phyloP scores from a whole-genome alignment of 1,140 invertebrate species.

The Drosophila lini region DNA sequence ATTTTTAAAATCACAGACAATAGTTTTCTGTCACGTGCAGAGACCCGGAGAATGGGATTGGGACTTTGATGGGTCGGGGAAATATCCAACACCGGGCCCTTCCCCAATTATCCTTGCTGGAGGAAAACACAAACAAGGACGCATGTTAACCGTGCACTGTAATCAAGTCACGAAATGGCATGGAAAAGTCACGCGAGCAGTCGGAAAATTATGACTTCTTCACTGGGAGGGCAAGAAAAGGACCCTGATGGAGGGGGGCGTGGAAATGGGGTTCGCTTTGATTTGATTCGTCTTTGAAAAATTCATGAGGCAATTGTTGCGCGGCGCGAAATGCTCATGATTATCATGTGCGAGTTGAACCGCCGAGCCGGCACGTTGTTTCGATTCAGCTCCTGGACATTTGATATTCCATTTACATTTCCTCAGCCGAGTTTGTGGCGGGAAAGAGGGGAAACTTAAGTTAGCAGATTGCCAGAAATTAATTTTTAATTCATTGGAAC shows the following conservation, averaged over 20 bases:
- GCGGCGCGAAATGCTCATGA: constrained; percentile 58
- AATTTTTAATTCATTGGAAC: constrained; percentile 33
- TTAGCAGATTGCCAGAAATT: constrained; percentile 5
- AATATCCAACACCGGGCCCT: background rate
- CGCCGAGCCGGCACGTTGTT: constrained; percentile 31
- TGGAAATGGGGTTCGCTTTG: constrained; percentile 49
- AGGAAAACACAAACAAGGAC: constrained; percentile 45
- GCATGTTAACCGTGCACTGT: constrained; percentile 56
- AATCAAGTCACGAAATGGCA: constrained; percentile 76
- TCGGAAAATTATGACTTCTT: constrained; percentile 74
- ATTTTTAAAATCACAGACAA: constrained; percentile 68
- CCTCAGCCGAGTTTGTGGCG: constrained; percentile 1
- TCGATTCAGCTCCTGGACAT: constrained; percentile 37
- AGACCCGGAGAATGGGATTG: constrained; percentile 6
- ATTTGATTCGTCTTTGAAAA: constrained; percentile 76
- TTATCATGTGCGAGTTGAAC: constrained; percentile 52
- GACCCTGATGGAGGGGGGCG: constrained; percentile 29
- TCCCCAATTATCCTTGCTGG: constrained; percentile 25
- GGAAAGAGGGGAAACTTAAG: constrained; percentile 7
- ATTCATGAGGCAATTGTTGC: constrained; percentile 71
- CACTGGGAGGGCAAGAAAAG: constrained; percentile 8
- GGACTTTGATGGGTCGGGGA: constrained; percentile 2
- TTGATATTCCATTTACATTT: constrained; percentile 48
- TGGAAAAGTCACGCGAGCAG: constrained; percentile 73
- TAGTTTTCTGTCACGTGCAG: constrained; percentile 65